Conservation (phyloP, 2,797 vertebrate species). For the Hippoglossus hippoglossus region DNA sequence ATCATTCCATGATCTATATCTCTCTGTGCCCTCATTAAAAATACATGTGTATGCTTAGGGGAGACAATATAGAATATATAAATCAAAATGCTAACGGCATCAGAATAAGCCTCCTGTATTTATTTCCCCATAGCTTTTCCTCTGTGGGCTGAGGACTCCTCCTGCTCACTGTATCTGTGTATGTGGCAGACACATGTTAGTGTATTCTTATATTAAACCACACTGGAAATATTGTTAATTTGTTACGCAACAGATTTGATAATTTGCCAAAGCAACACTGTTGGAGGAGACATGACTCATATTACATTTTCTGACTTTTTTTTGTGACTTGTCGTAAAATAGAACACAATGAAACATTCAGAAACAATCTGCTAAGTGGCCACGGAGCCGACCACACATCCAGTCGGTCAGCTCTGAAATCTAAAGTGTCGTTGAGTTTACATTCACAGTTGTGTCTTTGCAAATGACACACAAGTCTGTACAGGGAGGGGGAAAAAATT, state of each 20-base stretch:
- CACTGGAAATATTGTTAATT: slow-evolving; percentile 36
- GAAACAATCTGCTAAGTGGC: slow-evolving; percentile 12
- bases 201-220: slow-evolving; percentile 49
- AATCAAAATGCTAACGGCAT: slow-evolving; percentile 86
- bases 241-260: slow-evolving; percentile 20
- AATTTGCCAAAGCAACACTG: slow-evolving; percentile 3
- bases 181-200: slow-evolving; percentile 41
- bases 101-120: slow-evolving; percentile 78
- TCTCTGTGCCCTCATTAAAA: slow-evolving; percentile 85
- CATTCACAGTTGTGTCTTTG: slow-evolving; percentile 57
- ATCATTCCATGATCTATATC: slow-evolving; percentile 87
- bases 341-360: slow-evolving; percentile 2
- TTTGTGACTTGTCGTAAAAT: not conserved
- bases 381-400: slow-evolving; percentile 5
- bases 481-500: slow-evolving; percentile 58
- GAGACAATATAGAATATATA: slow-evolving; percentile 88
- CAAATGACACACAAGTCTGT: slow-evolving; percentile 84
- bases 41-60: slow-evolving; percentile 86
- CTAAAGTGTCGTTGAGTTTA: slow-evolving; percentile 46
- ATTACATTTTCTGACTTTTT: not conserved
- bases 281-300: not conserved
- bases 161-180: slow-evolving; percentile 52
- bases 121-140: slow-evolving; percentile 80
- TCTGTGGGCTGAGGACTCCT: slow-evolving; percentile 49
- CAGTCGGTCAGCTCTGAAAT: slow-evolving; percentile 29